Evolutionary conservation across 2,888 invertebrate genomes (phyloP), one percentile per base, ranked within the genome.

Genomic region (Theristus sp.): DNA sequence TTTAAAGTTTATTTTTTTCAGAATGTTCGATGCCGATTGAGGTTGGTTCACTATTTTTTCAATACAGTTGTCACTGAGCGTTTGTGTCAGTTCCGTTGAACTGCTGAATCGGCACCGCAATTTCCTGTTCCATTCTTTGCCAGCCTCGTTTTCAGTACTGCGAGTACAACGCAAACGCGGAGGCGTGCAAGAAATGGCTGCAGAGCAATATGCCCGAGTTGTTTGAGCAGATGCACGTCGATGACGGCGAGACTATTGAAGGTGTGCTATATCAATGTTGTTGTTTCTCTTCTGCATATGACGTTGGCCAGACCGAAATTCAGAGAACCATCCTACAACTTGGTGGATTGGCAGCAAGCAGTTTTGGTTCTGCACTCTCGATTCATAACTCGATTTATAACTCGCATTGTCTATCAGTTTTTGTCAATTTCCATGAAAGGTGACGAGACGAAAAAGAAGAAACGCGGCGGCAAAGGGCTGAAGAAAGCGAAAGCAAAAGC

Each of bases 121-220:
- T n/a, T n/a, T n/a, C n/a, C n/a, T n/a, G n/a, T n/a, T n/a, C n/a
- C n/a, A n/a, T n/a, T 17, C 6, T 38, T 38, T 38, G 6, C 10
- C 38, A 13, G 38, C 38, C 10, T 38, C 10, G 6, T 38, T 38
- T 67, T n/a, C 71, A 89, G 86, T 98, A 94, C 75, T 96, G 96
- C 76, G 94, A 96, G 80, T 93, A 88, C 76, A 91, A 93, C 77
- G 94, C 94, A 17, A 90, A 90, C 75, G 89, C 89, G 75, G 94
- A 93, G 65, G 90, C 90, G 77, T 98, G 96, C 75, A 90, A 91
- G 75, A 85, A 85, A 66, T 98, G 96, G 96, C 77, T 96, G 65
- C 90, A 93, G 76, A 86, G 86, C 71, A 84, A 94, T 79, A 79
- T 96, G 65, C 94, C 96, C 0, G 85, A 85, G 56, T 87, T 91